Evolutionary conservation across 2,113 vertebrate genomes (phyloP).

Genomic region (Fulica atra): DNA sequence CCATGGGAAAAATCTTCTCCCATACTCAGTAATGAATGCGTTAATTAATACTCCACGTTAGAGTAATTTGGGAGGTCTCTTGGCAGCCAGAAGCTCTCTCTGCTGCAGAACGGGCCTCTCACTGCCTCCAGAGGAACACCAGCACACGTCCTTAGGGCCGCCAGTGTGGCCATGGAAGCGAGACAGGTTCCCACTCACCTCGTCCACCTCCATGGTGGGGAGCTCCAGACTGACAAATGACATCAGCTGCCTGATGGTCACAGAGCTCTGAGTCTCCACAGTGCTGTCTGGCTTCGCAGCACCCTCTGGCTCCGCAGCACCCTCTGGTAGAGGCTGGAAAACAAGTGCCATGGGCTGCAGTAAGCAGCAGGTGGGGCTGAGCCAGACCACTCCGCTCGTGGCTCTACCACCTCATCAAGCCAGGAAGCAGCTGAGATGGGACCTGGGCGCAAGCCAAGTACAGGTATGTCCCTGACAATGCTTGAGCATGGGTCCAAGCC

Average conservation of each 20-base stretch:
- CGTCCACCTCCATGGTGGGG: constrained; percentile 65
- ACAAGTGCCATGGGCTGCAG: background rate
- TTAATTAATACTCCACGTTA: background rate
- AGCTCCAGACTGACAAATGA: background rate
- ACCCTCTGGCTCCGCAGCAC: too few relatives aligned
- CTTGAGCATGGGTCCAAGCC: too few relatives aligned
- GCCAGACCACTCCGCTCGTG: too few relatives aligned
- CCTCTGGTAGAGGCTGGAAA: constrained; percentile 8
- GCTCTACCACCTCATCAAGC: too few relatives aligned
- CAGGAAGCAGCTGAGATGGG: too few relatives aligned
- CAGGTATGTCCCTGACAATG: too few relatives aligned
- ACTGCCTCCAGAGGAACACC: background rate
- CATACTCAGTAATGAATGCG: background rate
- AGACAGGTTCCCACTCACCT: constrained; percentile 62
- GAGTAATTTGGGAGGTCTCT: background rate
- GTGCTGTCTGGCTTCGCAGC: background rate
- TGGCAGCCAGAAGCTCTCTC: background rate
- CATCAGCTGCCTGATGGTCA: background rate
- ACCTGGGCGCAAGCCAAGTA: too few relatives aligned
- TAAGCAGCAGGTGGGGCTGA: too few relatives aligned
- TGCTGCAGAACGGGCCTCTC: background rate
- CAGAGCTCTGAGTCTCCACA: background rate
- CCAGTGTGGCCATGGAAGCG: rapidly evolving
- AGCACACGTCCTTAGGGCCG: background rate
- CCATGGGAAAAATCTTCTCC: background rate